A percentile compares a stretch with the other conserved stretches of the same genome.
These are phyloP conservation scores for Helicoverpa armigera DNA, from an alignment of 1,140 invertebrate species.

Conservation along the genomic window DNA sequence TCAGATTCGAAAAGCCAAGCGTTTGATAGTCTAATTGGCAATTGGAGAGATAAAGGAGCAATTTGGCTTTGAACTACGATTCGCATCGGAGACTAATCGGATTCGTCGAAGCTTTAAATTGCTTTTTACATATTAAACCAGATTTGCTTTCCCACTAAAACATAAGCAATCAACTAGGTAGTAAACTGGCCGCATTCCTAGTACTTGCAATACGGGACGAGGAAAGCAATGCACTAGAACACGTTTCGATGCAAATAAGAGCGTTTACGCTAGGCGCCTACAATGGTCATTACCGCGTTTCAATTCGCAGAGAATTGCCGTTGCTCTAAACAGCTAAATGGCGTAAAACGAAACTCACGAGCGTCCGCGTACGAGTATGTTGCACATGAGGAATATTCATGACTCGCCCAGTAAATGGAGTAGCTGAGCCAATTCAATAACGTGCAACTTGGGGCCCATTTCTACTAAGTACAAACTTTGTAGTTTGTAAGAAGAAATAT, in stretches of 20 bases:
- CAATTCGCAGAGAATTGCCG: constrained; percentile 73
- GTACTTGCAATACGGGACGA: constrained; percentile 57
- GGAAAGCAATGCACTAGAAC: constrained; percentile 66
- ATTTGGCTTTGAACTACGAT: constrained; percentile 38
- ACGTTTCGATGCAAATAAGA: constrained; percentile 82
- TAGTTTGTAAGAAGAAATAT: not conserved
- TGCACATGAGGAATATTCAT: constrained; percentile 75
- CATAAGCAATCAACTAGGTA: constrained; percentile 54
- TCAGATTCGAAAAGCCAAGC: constrained; percentile 19
- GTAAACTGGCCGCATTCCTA: constrained; percentile 65
- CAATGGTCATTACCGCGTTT: constrained; percentile 82
- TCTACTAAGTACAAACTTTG: constrained; percentile 26
- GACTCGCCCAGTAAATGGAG: constrained; percentile 63
- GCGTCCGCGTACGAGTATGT: constrained; percentile 59
- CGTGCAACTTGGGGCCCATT: constrained; percentile 52
- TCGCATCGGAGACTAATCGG: constrained; percentile 9
- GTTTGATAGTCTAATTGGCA: constrained; percentile 38
- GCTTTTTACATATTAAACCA: constrained; percentile 37
- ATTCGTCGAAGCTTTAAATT: constrained; percentile 23
- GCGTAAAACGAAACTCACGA: constrained; percentile 75
- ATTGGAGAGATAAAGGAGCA: constrained; percentile 44
- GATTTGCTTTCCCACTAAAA: constrained; percentile 47
- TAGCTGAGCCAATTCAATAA: constrained; percentile 64
- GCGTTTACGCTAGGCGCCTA: constrained; percentile 76
- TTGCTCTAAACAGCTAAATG: constrained; percentile 77